Evolutionary conservation across 2,113 vertebrate genomes (phyloP).

Genomic region (Athene cunicularia): DNA sequence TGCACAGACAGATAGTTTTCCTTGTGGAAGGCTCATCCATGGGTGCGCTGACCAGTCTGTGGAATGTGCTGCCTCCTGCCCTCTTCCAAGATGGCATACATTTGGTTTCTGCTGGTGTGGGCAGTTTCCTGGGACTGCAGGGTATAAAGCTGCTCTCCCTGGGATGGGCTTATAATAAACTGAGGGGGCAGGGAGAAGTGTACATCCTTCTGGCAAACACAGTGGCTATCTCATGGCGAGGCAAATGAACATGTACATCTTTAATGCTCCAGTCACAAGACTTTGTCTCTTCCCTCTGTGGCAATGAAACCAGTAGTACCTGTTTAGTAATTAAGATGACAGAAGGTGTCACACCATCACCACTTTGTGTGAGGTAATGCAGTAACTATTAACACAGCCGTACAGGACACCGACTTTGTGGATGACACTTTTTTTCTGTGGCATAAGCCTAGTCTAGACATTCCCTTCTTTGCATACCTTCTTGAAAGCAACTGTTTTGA

Average conservation of each 20-base stretch:
- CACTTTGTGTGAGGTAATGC: neutral
- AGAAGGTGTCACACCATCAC: neutral
- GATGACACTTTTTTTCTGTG: neutral
- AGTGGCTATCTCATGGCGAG: neutral
- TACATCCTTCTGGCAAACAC: neutral
- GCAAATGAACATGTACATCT: neutral
- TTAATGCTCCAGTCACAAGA: neutral
- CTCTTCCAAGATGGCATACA: neutral
- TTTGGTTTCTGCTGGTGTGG: neutral
- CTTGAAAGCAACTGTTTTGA: neutral
- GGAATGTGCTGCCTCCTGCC: neutral
- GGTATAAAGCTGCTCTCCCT: neutral
- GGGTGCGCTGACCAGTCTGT: neutral
- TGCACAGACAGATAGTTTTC: neutral
- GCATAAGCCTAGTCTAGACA: neutral
- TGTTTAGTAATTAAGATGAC: neutral
- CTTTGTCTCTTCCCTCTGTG: neutral
- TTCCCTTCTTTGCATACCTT: neutral
- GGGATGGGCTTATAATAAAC: neutral
- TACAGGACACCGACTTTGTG: neutral
- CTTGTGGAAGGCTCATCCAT: neutral
- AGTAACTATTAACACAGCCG: neutral
- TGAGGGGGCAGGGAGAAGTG: neutral
- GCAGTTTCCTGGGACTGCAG: neutral
- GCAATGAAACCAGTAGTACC: neutral